Conservation (phyloP, 1,140 invertebrate species). For the Drosophila repletoides region DNA sequence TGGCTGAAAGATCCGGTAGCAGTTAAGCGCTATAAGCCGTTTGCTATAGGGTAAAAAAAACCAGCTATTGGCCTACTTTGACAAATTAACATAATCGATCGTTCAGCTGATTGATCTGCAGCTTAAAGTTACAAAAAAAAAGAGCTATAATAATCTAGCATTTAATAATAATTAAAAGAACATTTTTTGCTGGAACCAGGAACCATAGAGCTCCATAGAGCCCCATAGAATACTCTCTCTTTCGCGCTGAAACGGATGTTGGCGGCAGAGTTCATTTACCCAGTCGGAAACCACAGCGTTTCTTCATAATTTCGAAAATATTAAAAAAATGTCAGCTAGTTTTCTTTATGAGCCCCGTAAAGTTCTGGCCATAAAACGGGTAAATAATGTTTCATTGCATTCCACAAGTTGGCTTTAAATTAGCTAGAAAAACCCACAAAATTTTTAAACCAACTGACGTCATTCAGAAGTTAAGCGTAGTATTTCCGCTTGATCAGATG, state of each 20-base stretch:
- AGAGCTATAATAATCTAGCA: slow-evolving; percentile 11
- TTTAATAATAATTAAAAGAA: slow-evolving; percentile 6
- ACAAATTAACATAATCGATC: slow-evolving; percentile 43
- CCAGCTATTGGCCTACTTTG: slow-evolving; percentile 38
- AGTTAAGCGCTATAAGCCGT: slow-evolving; percentile 27
- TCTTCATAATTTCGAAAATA: too few relatives aligned
- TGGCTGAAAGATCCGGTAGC: slow-evolving; percentile 36
- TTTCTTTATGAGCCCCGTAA: slow-evolving; percentile 17
- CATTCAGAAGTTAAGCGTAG: slow-evolving; percentile 25
- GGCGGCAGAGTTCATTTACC: slow-evolving; percentile 39
- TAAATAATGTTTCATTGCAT: slow-evolving; percentile 16
- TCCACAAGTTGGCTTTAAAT: not conserved
- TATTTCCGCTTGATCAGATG: slow-evolving; percentile 31
- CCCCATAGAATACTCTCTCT: not conserved
- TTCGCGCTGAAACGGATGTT: slow-evolving; percentile 25
- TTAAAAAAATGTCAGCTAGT: not conserved
- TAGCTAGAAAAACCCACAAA: slow-evolving; percentile 36
- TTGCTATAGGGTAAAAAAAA: slow-evolving; percentile 9
- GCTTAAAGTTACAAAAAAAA: not conserved
- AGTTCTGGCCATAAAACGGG: slow-evolving; percentile 1
- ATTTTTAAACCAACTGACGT: slow-evolving; percentile 25
- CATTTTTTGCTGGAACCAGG: slow-evolving; percentile 13
- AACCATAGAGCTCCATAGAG: slow-evolving; percentile 10
- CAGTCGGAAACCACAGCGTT: too few relatives aligned
- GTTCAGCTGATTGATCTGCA: slow-evolving; percentile 20